Conservation (phyloP, 2,113 vertebrate genomes). For the Neogobius melanostomus region DNA sequence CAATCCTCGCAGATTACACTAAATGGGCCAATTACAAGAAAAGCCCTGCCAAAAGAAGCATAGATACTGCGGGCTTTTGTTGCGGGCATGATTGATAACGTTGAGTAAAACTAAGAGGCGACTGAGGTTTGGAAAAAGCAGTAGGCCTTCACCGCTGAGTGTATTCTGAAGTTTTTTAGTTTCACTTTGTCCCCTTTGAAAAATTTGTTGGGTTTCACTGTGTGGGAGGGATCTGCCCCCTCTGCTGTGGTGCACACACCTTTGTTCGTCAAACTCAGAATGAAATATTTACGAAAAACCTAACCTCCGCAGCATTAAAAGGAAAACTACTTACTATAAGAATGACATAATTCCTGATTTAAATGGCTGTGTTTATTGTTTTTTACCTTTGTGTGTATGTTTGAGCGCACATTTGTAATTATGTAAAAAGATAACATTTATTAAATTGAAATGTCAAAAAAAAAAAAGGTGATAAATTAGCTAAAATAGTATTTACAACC, state of each 20-base stretch:
- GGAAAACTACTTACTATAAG: background rate
- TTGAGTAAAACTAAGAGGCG: conserved; percentile 71
- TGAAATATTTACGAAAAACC: background rate
- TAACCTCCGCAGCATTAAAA: background rate
- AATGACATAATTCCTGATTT: background rate
- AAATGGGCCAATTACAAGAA: conserved; percentile 80
- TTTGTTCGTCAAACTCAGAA: background rate
- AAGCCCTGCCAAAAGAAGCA: conserved; percentile 51
- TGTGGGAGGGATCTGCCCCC: conserved; percentile 51
- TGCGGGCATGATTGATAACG: conserved; percentile 64
- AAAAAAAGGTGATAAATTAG: too few species aligned
- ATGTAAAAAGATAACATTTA: too few species aligned
- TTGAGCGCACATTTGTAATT: too few species aligned
- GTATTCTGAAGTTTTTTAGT: conserved; percentile 23
- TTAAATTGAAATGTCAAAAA: too few species aligned
- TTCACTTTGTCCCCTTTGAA: conserved; percentile 61
- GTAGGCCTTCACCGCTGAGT: conserved; percentile 42
- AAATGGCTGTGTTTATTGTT: too few species aligned
- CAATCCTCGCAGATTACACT: conserved; percentile 69
- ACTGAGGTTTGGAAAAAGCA: conserved; percentile 69
- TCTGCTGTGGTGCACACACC: conserved; percentile 36
- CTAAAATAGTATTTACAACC: too few species aligned
- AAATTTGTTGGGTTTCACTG: conserved; percentile 57
- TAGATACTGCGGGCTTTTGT: conserved; percentile 18
- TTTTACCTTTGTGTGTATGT: too few species aligned